Conservation (phyloP, 2,113 vertebrate species). For the Lutjanus erythropterus region DNA sequence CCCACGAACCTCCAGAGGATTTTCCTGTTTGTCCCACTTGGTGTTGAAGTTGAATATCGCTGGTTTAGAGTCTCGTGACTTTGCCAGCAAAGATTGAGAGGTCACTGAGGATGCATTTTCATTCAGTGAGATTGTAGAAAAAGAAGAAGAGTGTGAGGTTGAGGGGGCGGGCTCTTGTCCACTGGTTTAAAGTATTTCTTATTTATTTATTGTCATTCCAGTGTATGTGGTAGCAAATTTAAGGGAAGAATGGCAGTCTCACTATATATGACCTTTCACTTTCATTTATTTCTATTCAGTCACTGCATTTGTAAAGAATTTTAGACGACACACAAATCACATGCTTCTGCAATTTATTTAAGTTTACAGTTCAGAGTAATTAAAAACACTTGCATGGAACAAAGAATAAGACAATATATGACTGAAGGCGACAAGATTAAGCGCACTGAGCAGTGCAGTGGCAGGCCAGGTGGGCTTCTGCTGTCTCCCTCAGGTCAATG, state of each 20-base stretch:
- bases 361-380: constrained; percentile 31
- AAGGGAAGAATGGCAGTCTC: background rate
- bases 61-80: no score
- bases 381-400: constrained; percentile 14
- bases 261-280: background rate
- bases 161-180: no score
- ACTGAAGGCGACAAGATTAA: constrained; percentile 23
- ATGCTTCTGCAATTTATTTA: constrained; percentile 52
- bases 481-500: constrained; percentile 72
- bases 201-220: background rate
- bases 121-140: background rate
- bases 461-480: constrained; percentile 80
- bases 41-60: no score
- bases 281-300: background rate
- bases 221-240: background rate
- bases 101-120: background rate
- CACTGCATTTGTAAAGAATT: background rate
- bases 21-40: no score
- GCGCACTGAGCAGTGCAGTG: constrained; percentile 75
- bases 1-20: no score
- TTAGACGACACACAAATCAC: background rate
- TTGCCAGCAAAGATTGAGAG: background rate
- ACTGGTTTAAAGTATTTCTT: background rate
- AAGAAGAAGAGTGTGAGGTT: background rate
- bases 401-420: background rate